phyloP scores from a whole-genome alignment of 2,888 invertebrate species.

The Mimumesa dahlbomi region DNA sequence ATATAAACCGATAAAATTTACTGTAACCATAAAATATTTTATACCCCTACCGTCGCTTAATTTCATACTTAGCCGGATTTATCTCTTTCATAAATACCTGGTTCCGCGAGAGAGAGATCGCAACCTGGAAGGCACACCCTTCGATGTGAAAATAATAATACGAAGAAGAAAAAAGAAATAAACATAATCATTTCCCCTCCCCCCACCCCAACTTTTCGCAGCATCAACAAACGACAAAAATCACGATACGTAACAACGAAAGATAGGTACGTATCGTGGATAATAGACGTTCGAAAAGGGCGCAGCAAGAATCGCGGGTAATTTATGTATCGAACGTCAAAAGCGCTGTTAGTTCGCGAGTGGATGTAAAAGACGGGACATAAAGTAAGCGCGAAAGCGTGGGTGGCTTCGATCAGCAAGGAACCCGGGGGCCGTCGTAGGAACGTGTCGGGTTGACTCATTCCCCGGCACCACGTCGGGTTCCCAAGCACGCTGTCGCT shows the following conservation, averaged over 20 bases:
- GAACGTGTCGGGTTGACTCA: constrained; percentile 53
- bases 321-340: neutral
- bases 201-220: neutral
- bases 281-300: neutral
- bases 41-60: constrained; percentile 42
- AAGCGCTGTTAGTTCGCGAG: neutral
- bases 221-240: constrained; percentile 20
- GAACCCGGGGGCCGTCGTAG: constrained; percentile 23
- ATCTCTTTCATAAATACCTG: constrained; percentile 29
- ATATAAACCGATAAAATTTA: constrained; percentile 50
- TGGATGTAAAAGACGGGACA: neutral
- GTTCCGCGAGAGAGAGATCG: constrained; percentile 10
- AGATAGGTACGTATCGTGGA: too few species aligned
- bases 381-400: constrained; percentile 27
- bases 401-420: constrained; percentile 46
- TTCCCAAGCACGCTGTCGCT: constrained; percentile 21
- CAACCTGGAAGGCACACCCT: too few species aligned
- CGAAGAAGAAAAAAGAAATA: neutral
- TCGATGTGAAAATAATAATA: neutral
- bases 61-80: constrained; percentile 33
- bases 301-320: neutral
- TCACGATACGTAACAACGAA: constrained; percentile 13
- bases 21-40: constrained; percentile 50
- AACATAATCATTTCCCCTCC: neutral
- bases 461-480: constrained; percentile 33